Conservation (phyloP, 2,888 invertebrate species). For the Eilema caniola region DNA sequence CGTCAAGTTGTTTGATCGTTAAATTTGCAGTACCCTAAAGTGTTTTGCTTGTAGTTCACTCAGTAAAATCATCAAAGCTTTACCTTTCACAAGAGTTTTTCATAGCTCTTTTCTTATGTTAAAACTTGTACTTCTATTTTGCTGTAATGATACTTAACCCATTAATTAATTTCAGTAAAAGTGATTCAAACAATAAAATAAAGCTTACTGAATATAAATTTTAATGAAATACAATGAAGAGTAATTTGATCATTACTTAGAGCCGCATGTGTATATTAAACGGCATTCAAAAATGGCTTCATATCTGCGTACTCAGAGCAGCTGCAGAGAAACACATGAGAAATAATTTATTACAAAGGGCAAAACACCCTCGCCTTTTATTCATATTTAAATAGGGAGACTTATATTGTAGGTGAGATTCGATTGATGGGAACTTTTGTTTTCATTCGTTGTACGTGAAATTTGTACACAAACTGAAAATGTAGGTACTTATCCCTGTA, state of each 20-base stretch:
- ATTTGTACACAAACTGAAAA: conserved; percentile 9
- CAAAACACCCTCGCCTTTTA: conserved; percentile 54
- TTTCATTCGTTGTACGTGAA: conserved; percentile 20
- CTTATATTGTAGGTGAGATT: conserved; percentile 44
- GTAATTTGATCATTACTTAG: conserved; percentile 18
- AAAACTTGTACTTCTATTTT: conserved; percentile 6
- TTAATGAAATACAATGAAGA: conserved; percentile 23
- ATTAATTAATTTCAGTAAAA: conserved; percentile 18
- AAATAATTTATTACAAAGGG: conserved; percentile 62
- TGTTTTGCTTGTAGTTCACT: conserved; percentile 24
- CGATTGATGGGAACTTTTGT: conserved; percentile 30
- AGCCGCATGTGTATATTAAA: conserved; percentile 29
- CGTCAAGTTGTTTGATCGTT: conserved; percentile 51
- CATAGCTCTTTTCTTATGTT: conserved; percentile 22
- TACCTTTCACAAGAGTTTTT: conserved; percentile 18
- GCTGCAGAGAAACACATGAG: conserved; percentile 42
- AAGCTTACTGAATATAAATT: conserved; percentile 11
- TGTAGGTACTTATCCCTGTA: not conserved
- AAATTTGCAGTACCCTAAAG: conserved; percentile 30
- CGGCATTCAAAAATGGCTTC: conserved; percentile 39
- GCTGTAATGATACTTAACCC: not conserved
- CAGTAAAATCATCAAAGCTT: conserved; percentile 30
- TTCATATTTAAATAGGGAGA: conserved; percentile 59
- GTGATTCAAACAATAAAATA: not conserved
- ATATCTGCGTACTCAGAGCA: conserved; percentile 34